phyloP scores from a whole-genome alignment of 2,888 invertebrate genomes.

The Macrophya annulata region DNA sequence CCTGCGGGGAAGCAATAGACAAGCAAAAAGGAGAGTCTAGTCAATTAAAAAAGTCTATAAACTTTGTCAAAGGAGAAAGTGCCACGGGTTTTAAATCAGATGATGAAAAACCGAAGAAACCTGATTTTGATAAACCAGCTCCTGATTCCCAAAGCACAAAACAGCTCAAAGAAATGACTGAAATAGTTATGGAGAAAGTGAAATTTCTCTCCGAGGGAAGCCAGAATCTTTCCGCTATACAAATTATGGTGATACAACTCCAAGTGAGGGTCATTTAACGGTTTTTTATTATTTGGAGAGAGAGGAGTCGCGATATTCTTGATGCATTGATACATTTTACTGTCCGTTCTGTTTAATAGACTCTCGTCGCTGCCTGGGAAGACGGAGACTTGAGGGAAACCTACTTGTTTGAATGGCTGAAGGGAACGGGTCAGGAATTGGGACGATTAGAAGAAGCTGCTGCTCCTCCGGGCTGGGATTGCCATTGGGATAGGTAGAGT shows the following conservation, averaged over 20 bases:
- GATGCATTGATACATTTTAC: background rate
- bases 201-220: slow-evolving; percentile 83
- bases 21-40: slow-evolving; percentile 62
- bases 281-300: background rate
- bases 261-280: slow-evolving; percentile 78
- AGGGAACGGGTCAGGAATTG: slow-evolving; percentile 83
- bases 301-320: background rate
- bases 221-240: slow-evolving; percentile 82
- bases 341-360: slow-evolving; percentile 78
- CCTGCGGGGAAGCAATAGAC: slow-evolving; percentile 56
- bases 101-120: slow-evolving; percentile 59
- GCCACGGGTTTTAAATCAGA: slow-evolving; percentile 64
- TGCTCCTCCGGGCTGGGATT: slow-evolving; percentile 86
- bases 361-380: slow-evolving; percentile 84
- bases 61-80: slow-evolving; percentile 75
- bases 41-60: slow-evolving; percentile 73
- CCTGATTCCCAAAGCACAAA: slow-evolving; percentile 44
- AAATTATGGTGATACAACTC: slow-evolving; percentile 83
- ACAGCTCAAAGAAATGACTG: slow-evolving; percentile 78
- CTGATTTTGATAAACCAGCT: slow-evolving; percentile 53
- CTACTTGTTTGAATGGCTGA: slow-evolving; percentile 84
- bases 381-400: slow-evolving; percentile 82
- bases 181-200: slow-evolving; percentile 82
- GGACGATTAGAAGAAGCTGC: slow-evolving; percentile 85
- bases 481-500: slow-evolving; percentile 89